Evolutionary conservation across 2,113 vertebrate genomes (phyloP).

Genomic region (Scomber colias): DNA sequence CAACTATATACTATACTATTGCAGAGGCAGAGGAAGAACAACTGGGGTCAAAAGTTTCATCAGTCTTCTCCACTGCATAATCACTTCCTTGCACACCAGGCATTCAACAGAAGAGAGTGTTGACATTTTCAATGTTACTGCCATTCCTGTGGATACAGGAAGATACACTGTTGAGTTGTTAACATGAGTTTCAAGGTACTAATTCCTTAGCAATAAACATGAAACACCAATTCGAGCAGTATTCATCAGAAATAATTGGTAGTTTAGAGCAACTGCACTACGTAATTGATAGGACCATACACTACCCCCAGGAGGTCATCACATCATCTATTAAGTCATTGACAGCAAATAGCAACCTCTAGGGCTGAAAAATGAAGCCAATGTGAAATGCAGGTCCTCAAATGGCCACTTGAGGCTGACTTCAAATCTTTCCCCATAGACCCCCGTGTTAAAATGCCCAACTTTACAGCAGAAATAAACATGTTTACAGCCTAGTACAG

Average conservation of each 20-base stretch:
- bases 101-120: conserved; percentile 16
- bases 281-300: conserved; percentile 5
- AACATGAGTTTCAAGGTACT: conserved; percentile 21
- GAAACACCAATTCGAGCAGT: not conserved
- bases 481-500: too few species aligned
- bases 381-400: too few species aligned
- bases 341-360: too few species aligned
- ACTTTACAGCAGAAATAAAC: too few species aligned
- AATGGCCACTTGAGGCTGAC: too few species aligned
- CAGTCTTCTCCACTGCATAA: conserved; percentile 27
- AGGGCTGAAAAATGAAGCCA: too few species aligned
- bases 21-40: conserved; percentile 10
- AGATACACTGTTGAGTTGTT: conserved; percentile 1
- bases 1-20: not conserved
- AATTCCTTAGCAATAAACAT: not conserved
- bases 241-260: not conserved
- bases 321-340: not conserved
- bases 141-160: not conserved
- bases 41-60: conserved; percentile 11
- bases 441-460: too few species aligned
- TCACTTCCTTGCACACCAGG: conserved; percentile 12
- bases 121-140: conserved; percentile 41
- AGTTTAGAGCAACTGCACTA: conserved; percentile 24
- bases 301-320: not conserved
- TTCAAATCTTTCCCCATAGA: too few species aligned